These are phyloP conservation scores for Drosophila tripunctata DNA, from an alignment of 2,888 invertebrate species.

Conservation along the genomic window DNA sequence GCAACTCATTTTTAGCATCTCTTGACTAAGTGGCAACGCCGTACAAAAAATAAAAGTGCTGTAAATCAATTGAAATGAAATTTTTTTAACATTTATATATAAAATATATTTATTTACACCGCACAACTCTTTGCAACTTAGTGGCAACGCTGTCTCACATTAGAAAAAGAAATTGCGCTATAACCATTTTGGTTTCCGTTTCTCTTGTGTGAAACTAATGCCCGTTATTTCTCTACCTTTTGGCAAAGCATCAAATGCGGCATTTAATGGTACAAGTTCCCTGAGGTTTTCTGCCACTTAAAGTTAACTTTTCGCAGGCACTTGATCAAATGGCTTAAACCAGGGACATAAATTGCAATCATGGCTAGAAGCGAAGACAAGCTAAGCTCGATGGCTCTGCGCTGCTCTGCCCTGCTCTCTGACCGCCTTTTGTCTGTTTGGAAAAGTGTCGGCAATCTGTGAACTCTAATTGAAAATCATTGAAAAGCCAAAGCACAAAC, in stretches of 20 bases:
- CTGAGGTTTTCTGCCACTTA: neutral
- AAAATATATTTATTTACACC: too few relatives aligned
- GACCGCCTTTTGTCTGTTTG: conserved; percentile 33
- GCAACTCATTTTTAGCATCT: too few relatives aligned
- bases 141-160: too few relatives aligned
- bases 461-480: conserved; percentile 76
- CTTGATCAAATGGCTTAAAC: conserved; percentile 47
- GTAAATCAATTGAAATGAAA: too few relatives aligned
- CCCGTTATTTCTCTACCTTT: neutral
- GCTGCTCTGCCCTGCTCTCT: conserved; percentile 32
- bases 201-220: too few relatives aligned
- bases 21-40: too few relatives aligned
- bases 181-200: neutral
- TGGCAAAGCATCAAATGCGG: neutral
- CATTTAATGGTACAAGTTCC: neutral
- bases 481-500: conserved; percentile 55
- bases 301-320: conserved; percentile 4
- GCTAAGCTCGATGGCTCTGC: too few relatives aligned
- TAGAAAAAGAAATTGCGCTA: too few relatives aligned
- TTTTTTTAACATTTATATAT: too few relatives aligned
- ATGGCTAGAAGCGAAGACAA: conserved; percentile 36
- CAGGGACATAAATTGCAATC: conserved; percentile 54
- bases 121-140: too few relatives aligned
- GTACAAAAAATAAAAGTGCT: too few relatives aligned
- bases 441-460: conserved; percentile 58